These are phyloP conservation scores for Spilosoma lubricipeda DNA, from an alignment of 2,888 invertebrate genomes.

Conservation along the genomic window DNA sequence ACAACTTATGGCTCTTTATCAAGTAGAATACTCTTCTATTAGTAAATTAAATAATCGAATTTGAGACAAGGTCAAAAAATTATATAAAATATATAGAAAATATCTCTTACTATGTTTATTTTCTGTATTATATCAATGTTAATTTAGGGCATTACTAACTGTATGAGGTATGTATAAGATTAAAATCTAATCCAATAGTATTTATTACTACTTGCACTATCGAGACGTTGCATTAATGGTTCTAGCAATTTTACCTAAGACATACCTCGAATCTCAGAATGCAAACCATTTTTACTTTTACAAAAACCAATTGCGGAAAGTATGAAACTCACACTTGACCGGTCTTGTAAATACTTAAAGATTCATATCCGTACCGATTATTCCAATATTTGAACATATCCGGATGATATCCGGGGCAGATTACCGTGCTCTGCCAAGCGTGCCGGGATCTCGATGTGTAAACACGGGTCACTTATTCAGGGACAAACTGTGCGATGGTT, in stretches of 20 bases:
- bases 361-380: constrained; percentile 15
- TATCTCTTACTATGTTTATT: no score
- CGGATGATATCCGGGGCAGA: constrained; percentile 15
- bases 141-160: no score
- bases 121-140: no score
- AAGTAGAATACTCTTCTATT: not conserved
- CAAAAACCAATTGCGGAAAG: not conserved
- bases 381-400: constrained; percentile 14
- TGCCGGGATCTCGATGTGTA: constrained; percentile 12
- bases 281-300: not conserved
- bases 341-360: constrained; percentile 4
- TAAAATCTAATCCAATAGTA: no score
- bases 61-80: no score
- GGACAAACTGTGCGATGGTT: constrained; percentile 4
- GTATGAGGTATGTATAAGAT: no score
- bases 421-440: constrained; percentile 7
- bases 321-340: constrained; percentile 1
- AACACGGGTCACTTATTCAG: constrained; percentile 20
- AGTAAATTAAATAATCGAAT: no score
- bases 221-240: no score
- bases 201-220: no score
- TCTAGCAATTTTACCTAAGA: no score
- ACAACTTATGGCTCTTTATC: not conserved
- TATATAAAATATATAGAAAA: no score
- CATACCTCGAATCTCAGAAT: not conserved